Conservation (phyloP, 1,140 invertebrate genomes). For the Penaeus japonicus region DNA sequence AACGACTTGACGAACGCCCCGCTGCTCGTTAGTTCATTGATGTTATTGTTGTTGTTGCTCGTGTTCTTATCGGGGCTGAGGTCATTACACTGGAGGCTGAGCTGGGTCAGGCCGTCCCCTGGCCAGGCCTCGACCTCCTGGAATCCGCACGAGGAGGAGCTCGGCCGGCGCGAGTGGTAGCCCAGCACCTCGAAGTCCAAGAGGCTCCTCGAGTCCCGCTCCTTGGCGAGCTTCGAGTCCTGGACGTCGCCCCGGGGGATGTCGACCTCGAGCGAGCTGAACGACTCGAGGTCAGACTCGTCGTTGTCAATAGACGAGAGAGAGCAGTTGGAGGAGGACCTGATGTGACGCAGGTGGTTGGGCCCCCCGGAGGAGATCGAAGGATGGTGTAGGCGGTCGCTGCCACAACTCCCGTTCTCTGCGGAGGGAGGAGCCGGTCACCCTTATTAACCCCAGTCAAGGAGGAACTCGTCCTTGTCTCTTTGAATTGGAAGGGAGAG, state of each 20-base stretch:
- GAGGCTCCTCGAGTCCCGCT: background rate
- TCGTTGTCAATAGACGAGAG: constrained; percentile 41
- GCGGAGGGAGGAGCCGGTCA: background rate
- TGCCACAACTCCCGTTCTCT: constrained; percentile 45
- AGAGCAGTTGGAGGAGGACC: constrained; percentile 31
- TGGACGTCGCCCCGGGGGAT: background rate
- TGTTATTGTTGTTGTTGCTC: constrained; percentile 64
- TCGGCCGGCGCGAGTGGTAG: background rate
- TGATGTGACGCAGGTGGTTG: background rate
- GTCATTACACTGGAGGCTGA: constrained; percentile 15
- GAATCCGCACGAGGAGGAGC: background rate
- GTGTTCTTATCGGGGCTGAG: constrained; percentile 28
- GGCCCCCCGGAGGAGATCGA: constrained; percentile 24
- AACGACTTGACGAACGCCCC: constrained; percentile 69
- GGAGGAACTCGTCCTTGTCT: background rate
- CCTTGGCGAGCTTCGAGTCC: constrained; percentile 2
- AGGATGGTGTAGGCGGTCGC: constrained; percentile 36
- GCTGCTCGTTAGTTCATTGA: constrained; percentile 68
- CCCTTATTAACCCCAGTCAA: background rate
- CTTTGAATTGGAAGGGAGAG: background rate
- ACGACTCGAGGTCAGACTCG: constrained; percentile 45
- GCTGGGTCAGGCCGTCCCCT: background rate
- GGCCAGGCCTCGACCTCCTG: background rate
- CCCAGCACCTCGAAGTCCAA: constrained; percentile 37
- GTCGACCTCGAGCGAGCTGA: constrained; percentile 45